These are phyloP conservation scores for Bathynomus jamesi DNA, from an alignment of 1,140 invertebrate genomes.

Conservation along the genomic window DNA sequence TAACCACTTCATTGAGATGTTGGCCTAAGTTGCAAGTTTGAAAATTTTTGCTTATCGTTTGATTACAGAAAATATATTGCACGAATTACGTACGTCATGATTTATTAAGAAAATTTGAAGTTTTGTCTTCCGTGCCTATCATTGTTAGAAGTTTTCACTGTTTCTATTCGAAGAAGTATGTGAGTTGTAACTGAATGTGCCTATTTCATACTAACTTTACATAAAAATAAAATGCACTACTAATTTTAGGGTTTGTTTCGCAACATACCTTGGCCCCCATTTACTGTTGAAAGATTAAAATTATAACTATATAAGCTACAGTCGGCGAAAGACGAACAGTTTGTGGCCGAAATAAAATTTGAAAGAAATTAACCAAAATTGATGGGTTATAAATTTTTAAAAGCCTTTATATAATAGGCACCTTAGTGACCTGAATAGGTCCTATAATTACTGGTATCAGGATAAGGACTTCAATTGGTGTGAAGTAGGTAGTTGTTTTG, in stretches of 20 bases:
- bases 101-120: not conserved
- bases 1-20: not conserved
- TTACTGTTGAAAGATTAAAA: too few relatives aligned
- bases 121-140: not conserved
- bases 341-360: not conserved
- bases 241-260: not conserved
- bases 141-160: too few relatives aligned
- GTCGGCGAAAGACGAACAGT: not conserved
- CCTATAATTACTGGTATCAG: too few relatives aligned
- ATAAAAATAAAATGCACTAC: too few relatives aligned
- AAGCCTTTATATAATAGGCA: not conserved
- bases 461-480: too few relatives aligned
- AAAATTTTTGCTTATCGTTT: not conserved
- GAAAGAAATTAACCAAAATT: not conserved
- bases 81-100: not conserved
- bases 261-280: too few relatives aligned
- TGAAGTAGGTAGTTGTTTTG: too few relatives aligned
- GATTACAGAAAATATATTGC: not conserved
- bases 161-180: too few relatives aligned
- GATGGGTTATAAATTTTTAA: not conserved
- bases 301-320: not conserved
- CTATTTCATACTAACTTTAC: too few relatives aligned
- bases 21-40: not conserved
- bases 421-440: not conserved
- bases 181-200: too few relatives aligned